Evolutionary conservation across 2,113 vertebrate genomes (phyloP).

Genomic region (Urocitellus parryii): DNA sequence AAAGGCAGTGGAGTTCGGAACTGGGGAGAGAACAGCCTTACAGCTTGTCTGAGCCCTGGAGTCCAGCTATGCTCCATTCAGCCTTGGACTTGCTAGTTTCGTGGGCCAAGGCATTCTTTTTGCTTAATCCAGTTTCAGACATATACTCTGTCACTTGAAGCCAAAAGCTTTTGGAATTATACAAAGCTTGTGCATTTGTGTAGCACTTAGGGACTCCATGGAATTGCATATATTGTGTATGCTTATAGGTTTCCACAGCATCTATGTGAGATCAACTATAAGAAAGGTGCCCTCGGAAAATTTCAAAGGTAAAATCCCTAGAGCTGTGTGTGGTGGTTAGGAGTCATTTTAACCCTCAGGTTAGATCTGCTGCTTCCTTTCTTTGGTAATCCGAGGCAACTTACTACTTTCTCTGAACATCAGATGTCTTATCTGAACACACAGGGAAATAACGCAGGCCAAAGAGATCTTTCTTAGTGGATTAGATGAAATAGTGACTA

Average conservation of each 20-base stretch:
- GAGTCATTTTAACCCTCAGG: not conserved
- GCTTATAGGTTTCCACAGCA: not conserved
- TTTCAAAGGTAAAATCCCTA: not conserved
- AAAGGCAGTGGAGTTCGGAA: not conserved
- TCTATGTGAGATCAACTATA: not conserved
- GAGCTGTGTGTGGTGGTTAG: not conserved
- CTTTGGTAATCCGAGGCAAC: not conserved
- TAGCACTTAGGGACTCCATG: not conserved
- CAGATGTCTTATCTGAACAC: not conserved
- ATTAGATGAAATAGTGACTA: not conserved
- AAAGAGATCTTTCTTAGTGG: not conserved
- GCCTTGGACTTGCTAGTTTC: not conserved
- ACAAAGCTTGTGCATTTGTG: not conserved
- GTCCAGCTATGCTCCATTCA: not conserved
- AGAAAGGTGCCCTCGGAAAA: not conserved
- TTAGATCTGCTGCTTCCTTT: not conserved
- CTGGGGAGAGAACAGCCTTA: not conserved
- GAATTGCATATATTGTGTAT: not conserved
- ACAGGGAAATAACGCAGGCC: not conserved
- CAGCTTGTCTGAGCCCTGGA: not conserved
- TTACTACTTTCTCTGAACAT: not conserved
- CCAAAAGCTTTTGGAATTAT: not conserved
- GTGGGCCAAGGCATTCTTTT: not conserved
- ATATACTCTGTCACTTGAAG: not conserved
- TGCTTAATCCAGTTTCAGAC: slow-evolving; percentile 10